These are phyloP conservation scores for Macrosiphum euphorbiae DNA, from an alignment of 2,888 invertebrate species.

Conservation along the genomic window DNA sequence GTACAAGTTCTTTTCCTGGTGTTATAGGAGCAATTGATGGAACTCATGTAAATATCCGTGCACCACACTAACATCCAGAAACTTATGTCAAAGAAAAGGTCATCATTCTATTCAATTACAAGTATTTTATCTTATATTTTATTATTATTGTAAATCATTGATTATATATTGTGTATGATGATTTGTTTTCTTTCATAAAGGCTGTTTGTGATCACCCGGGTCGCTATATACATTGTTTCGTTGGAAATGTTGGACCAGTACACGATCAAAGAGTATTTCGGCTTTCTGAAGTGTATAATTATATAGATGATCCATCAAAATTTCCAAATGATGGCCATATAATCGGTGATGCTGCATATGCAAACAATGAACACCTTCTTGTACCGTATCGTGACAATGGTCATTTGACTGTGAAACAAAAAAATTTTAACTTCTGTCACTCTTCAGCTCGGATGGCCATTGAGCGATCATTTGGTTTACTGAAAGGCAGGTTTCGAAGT, in stretches of 20 bases:
- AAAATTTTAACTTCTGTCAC: neutral
- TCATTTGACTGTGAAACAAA: neutral
- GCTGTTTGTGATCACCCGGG: conserved; percentile 22
- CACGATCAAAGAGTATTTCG: conserved; percentile 1
- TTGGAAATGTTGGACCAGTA: neutral
- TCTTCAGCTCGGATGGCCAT: conserved; percentile 13
- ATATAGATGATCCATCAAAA: neutral
- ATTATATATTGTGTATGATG: too few species aligned
- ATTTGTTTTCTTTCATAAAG: neutral
- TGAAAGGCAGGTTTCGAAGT: neutral
- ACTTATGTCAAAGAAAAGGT: neutral
- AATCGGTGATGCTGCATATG: conserved; percentile 1
- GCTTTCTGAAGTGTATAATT: neutral
- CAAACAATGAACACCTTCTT: neutral
- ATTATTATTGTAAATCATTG: neutral
- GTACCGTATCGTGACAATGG: neutral
- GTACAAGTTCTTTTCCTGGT: conserved; percentile 8
- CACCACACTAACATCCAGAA: neutral
- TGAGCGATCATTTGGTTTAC: neutral
- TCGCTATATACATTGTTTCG: neutral
- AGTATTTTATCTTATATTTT: neutral
- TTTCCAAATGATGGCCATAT: neutral
- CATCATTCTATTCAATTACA: conserved; percentile 7
- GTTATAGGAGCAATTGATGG: conserved; percentile 18
- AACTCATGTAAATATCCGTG: conserved; percentile 14